Base-by-base conservation (phyloP, 2,888 invertebrate genomes). In the Mesorhabditis spiculigera region DNA sequence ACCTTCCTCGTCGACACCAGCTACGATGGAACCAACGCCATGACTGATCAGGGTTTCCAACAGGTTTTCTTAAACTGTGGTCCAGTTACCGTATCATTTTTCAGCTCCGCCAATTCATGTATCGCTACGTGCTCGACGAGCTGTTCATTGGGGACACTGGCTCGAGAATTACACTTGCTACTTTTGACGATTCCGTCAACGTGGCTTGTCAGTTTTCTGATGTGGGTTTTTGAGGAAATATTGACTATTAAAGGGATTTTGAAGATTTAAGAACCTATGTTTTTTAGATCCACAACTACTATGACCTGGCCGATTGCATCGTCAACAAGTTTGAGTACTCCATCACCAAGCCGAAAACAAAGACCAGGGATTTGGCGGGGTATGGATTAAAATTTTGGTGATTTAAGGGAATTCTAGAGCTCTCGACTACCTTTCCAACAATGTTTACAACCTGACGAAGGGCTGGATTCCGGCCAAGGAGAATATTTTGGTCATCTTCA, bases 281-380 rank as follows among this genome's bases (percentile, higher is more conserved):
- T n/a, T n/a, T 50, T 50, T n/a, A 50, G 58, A 50, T 50, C n/a
- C 58, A 50, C 58, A 50, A 50, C 58, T 50, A 50, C n/a, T 50
- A 50, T n/a, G 58, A 50, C n/a, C 58, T 50, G 10, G 8, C 10
- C 10, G 58, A 50, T n/a, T 50, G 58, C 3, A 50, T 50, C 58
- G 58, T 50, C 10, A 50, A 50, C 58, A 50, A 50, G 58, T 50
- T 50, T n/a, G 58, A 50, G 58, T 50, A 50, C 58, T 13, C 8
- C 58, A 10, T 50, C 58, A 13, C n/a, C 10, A 50, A 50, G 8
- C 58, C 58, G 58, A 50, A n/a, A 50, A 50, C 58, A n/a, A 50
- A 50, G n/a, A 13, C 58, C 58, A 50, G 58, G 58, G 58, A 50
- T 3, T 50, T 50, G 58, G 8, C 58, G n/a, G n/a, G 8, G 58